Base-by-base conservation (phyloP, 2,113 vertebrate genomes). In the Phylloscopus whistleri region DNA sequence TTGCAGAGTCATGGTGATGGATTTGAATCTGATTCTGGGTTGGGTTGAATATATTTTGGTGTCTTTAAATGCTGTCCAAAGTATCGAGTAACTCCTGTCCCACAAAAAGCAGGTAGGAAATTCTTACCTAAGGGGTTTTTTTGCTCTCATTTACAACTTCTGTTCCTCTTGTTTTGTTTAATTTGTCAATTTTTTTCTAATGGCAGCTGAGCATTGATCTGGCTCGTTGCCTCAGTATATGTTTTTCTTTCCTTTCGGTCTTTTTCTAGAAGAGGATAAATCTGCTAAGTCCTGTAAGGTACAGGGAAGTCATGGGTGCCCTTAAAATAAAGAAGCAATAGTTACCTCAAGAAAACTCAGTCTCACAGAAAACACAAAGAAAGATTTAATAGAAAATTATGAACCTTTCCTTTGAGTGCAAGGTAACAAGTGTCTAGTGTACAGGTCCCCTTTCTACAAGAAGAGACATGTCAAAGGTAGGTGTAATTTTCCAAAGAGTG, bases 1-100 rank as follows among this genome's bases (percentile, higher is more conserved):
- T 91, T 85, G 7, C 4, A 43, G 16, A 39, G 27, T 18, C 16
- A 13, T 13, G 9, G 7, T 66, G 43, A 39, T 60, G 51, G 16
- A 27, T 77, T 39, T 69, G 16, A 6, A 19, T 44, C 18, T 73
- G 31, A 58, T 41, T 9, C 16, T 84, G 37, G 14, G 3, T 43
- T 2, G 1, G 1, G 3, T 8, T 68, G 20, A 44, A 41, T 46
- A 19, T 62, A 20, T 78, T 93, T 79, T 53, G 10, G 2, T 39
- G 39, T 39, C 10, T 74, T 74, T 26, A 9, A 51, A 3, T 19
- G 6, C 23, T 69, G 2, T 15, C 3, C 21, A 33, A 39, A 66
- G 16, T 1, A 1, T 56, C 16, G n/a, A 72, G 26, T 48, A 31
- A n/a, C 0, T 5, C 56, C 46, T 55, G 5, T 60, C 6, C 8